A percentile compares a stretch with the other conserved stretches of the same genome.
phyloP scores from a whole-genome alignment of 2,113 vertebrate species.

The Cheirogaleus medius region DNA sequence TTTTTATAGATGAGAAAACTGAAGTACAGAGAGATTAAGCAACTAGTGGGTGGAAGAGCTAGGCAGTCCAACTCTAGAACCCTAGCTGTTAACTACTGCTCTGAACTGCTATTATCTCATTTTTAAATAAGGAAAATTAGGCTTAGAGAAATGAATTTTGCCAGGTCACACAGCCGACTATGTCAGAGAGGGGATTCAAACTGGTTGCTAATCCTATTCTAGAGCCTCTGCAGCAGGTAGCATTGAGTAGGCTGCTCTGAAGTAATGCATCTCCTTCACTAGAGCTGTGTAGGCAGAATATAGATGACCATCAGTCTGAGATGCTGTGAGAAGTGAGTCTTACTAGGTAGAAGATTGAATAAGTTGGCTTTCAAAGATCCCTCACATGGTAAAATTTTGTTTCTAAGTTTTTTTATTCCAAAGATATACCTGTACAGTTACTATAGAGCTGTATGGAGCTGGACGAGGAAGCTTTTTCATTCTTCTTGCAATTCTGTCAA shows the following conservation, averaged over 20 bases:
- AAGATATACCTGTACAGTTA: background rate
- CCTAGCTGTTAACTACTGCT: background rate
- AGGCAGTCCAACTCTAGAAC: background rate
- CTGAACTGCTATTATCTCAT: background rate
- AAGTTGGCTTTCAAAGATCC: background rate
- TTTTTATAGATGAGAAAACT: background rate
- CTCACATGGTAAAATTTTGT: background rate
- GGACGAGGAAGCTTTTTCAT: background rate
- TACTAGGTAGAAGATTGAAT: background rate
- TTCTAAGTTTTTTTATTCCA: background rate
- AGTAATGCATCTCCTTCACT: background rate
- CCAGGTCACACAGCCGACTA: background rate
- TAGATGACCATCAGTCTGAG: background rate
- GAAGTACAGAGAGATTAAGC: background rate
- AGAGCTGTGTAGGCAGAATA: background rate
- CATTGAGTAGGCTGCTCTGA: background rate
- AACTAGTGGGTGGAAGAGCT: background rate
- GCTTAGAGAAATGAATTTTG: background rate
- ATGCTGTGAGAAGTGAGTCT: background rate
- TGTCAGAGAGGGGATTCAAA: background rate
- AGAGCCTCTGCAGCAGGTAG: background rate
- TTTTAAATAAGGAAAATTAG: background rate
- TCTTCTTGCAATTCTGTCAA: background rate
- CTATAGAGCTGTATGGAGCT: background rate
- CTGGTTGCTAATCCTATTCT: accelerated